These are phyloP conservation scores for Menidia menidia DNA, from an alignment of 2,797 vertebrate genomes.

Conservation along the genomic window DNA sequence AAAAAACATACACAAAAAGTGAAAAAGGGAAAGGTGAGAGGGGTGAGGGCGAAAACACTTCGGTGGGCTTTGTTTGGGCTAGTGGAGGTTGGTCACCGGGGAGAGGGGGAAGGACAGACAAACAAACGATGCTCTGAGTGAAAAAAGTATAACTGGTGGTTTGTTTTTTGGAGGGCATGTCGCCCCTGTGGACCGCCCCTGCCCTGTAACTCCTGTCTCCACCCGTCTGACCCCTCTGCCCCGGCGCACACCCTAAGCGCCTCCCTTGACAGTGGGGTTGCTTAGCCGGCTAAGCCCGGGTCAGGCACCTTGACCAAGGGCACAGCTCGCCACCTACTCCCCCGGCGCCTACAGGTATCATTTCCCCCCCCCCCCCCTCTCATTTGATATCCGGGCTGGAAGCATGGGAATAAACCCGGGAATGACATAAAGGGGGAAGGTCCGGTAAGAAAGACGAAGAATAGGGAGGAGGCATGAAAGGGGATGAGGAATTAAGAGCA, in stretches of 20 bases:
- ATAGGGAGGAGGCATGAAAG: constrained; percentile 32
- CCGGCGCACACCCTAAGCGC: constrained; percentile 71
- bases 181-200: constrained; percentile 59
- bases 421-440: constrained; percentile 26
- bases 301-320: constrained; percentile 82
- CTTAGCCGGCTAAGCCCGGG: constrained; percentile 82
- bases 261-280: constrained; percentile 78
- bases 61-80: constrained; percentile 48
- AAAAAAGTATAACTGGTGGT: constrained; percentile 77
- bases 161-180: constrained; percentile 78
- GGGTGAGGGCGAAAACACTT: constrained; percentile 43
- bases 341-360: constrained; percentile 66
- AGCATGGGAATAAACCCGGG: constrained; percentile 57
- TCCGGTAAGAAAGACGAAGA: constrained; percentile 44
- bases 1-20: constrained; percentile 26
- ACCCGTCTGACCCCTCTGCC: constrained; percentile 74
- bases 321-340: constrained; percentile 66
- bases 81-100: constrained; percentile 57
- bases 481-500: constrained; percentile 51
- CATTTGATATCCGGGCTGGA: constrained; percentile 44
- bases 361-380: constrained; percentile 38
- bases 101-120: constrained; percentile 72
- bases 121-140: constrained; percentile 72
- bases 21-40: constrained; percentile 25
- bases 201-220: constrained; percentile 53